Percentiles rank a stretch among this genome's conserved stretches.
These are phyloP conservation scores for Aspiorhynchus laticeps DNA, from an alignment of 2,113 vertebrate genomes.

Conservation along the genomic window DNA sequence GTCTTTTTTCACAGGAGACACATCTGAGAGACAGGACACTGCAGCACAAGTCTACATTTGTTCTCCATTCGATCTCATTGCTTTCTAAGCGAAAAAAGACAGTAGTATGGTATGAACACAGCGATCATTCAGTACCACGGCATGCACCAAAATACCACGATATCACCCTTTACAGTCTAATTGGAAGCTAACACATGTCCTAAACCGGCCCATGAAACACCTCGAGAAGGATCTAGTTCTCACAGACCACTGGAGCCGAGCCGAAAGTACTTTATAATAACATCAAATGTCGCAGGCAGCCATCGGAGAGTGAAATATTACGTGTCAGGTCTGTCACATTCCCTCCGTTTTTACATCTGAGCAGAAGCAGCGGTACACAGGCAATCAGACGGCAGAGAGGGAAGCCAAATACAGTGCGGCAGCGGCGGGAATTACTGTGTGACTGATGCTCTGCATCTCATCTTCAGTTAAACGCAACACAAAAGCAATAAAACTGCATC, in stretches of 20 bases:
- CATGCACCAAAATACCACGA: not conserved
- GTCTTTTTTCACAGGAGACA: no score
- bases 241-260: conserved; percentile 12
- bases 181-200: not conserved
- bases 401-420: conserved; percentile 33
- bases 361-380: conserved; percentile 61
- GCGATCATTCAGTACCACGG: not conserved
- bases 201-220: not conserved
- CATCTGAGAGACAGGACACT: no score
- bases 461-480: conserved; percentile 63
- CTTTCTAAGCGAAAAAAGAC: no score
- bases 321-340: conserved; percentile 72
- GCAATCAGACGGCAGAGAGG: conserved; percentile 59
- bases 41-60: no score
- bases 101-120: no score
- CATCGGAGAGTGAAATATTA: conserved; percentile 59
- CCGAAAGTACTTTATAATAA: conserved; percentile 29
- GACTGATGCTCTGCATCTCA: conserved; percentile 69
- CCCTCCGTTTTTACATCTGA: conserved; percentile 66
- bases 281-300: conserved; percentile 22
- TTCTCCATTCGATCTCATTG: no score
- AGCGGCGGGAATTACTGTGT: conserved; percentile 55
- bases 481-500: conserved; percentile 64
- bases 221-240: not conserved
- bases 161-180: not conserved